Evolutionary conservation across 2,888 invertebrate genomes (phyloP).

Genomic region (Scaptomyza cyrtandrae): DNA sequence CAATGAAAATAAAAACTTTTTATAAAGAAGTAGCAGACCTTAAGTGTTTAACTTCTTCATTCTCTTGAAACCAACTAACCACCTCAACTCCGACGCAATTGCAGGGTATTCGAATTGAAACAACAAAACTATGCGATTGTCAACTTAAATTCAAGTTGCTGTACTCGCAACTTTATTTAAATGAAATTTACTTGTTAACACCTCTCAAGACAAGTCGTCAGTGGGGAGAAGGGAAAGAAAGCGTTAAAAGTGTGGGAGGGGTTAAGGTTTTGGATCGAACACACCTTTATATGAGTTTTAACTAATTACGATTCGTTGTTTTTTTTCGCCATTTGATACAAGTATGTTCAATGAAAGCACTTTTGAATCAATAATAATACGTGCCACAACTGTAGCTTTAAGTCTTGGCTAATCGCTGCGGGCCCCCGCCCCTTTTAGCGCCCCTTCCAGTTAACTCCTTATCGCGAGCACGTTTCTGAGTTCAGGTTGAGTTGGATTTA

Average conservation of each 20-base stretch:
- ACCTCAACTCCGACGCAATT: background rate
- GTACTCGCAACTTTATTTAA: conserved; percentile 31
- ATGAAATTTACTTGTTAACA: conserved; percentile 66
- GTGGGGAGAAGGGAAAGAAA: background rate
- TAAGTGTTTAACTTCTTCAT: too few species aligned
- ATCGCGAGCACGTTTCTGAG: conserved; percentile 65
- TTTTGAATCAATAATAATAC: conserved; percentile 76
- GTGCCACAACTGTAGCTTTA: conserved; percentile 51
- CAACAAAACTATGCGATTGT: conserved; percentile 39
- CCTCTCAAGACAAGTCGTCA: conserved; percentile 26
- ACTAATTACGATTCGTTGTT: conserved; percentile 81
- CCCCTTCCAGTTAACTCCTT: conserved; percentile 48
- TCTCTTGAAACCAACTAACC: background rate
- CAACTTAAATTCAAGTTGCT: conserved; percentile 21
- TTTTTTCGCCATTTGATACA: conserved; percentile 68
- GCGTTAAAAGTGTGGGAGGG: background rate
- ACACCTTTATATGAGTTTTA: conserved; percentile 73
- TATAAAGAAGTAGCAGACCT: too few species aligned
- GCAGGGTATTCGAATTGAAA: conserved; percentile 3
- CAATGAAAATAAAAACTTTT: too few species aligned
- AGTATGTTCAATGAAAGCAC: conserved; percentile 63
- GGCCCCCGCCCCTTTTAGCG: background rate
- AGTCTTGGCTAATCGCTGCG: conserved; percentile 35
- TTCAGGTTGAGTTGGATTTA: conserved; percentile 44
- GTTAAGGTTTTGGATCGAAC: conserved; percentile 13